Evolutionary conservation across 2,888 invertebrate species (phyloP).

Genomic region (Pegoplata infirma): DNA sequence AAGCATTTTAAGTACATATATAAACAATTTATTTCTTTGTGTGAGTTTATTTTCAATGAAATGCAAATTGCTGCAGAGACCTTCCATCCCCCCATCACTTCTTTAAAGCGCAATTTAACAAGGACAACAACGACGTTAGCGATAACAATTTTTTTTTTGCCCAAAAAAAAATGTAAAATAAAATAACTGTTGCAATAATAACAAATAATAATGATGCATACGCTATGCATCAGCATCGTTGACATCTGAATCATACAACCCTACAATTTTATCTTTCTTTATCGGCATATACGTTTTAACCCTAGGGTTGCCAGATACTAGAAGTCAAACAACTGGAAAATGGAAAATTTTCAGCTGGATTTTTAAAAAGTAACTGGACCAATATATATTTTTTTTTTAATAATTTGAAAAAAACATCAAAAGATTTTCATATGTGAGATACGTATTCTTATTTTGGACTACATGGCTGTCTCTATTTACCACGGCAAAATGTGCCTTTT

Average conservation of each 20-base stretch:
- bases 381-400: no score
- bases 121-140: constrained; percentile 37
- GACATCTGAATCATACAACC: no score
- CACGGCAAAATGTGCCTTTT: no score
- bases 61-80: constrained; percentile 44
- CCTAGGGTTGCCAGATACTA: no score
- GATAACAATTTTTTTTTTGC: constrained; percentile 1
- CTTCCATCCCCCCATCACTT: neutral
- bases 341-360: no score
- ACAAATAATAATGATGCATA: constrained; percentile 37
- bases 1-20: neutral
- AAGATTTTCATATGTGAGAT: no score
- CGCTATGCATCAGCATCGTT: neutral
- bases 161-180: neutral
- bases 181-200: constrained; percentile 57
- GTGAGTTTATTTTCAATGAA: constrained; percentile 49
- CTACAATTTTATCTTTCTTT: neutral
- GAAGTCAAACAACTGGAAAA: no score
- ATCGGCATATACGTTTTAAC: neutral
- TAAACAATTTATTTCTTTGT: neutral
- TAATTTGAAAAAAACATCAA: no score
- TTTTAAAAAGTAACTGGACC: no score
- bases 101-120: constrained; percentile 36
- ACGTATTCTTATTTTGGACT: no score
- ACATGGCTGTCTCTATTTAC: no score